These are phyloP conservation scores for Leptinotarsa texana DNA, from an alignment of 1,140 invertebrate genomes.

Conservation along the genomic window DNA sequence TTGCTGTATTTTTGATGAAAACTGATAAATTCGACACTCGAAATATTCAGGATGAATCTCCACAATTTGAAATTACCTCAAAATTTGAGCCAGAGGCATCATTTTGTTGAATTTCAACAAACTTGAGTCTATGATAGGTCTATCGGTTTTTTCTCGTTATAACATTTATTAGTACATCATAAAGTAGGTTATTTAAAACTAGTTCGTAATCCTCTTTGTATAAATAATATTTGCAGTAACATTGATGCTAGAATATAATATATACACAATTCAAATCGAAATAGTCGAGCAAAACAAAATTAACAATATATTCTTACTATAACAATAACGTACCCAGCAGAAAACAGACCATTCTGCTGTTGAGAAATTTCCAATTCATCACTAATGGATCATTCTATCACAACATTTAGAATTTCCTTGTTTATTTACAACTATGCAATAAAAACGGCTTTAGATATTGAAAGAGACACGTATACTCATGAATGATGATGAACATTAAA, in stretches of 20 bases:
- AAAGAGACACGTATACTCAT: too few relatives aligned
- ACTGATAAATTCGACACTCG: too few relatives aligned
- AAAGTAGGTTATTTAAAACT: not conserved
- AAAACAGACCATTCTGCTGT: not conserved
- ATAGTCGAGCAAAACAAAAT: not conserved
- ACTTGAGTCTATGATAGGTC: not conserved
- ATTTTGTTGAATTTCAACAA: not conserved
- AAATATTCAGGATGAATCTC: too few relatives aligned
- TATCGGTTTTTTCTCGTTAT: conserved; percentile 34
- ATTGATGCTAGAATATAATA: not conserved
- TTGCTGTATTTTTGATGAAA: not conserved
- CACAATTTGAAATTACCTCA: too few relatives aligned
- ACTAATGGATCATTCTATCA: conserved; percentile 43
- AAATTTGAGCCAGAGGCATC: conserved; percentile 5
- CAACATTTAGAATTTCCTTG: conserved; percentile 46
- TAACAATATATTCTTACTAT: not conserved
- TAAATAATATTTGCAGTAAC: not conserved
- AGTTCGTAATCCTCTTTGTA: not conserved
- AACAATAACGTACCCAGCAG: not conserved
- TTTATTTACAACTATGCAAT: too few relatives aligned
- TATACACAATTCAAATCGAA: not conserved
- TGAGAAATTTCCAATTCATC: conserved; percentile 20
- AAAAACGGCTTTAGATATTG: too few relatives aligned
- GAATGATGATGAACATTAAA: too few relatives aligned
- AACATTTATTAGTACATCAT: conserved; percentile 32